Conservation (phyloP, 2,888 invertebrate genomes). For the Amblyjoppa fuscipennis region DNA sequence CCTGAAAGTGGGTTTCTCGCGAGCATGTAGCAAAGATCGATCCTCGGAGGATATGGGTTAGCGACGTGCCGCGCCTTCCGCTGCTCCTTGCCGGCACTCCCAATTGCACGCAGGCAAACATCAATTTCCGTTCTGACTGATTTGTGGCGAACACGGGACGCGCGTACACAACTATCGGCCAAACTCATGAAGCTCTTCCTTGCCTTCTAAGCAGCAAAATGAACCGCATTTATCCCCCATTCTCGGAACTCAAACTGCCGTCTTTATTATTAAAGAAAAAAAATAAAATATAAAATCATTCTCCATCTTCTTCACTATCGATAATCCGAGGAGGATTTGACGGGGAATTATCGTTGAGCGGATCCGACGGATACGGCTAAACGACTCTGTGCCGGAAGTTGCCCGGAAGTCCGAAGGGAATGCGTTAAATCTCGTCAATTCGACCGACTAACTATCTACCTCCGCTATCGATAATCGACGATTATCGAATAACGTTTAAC, state of each 20-base stretch:
- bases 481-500: slow-evolving; percentile 58
- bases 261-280: not conserved
- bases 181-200: not conserved
- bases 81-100: slow-evolving; percentile 55
- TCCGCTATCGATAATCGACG: slow-evolving; percentile 45
- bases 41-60: slow-evolving; percentile 59
- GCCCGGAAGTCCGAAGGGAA: slow-evolving; percentile 24
- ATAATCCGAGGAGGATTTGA: slow-evolving; percentile 23
- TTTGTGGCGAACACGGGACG: slow-evolving; percentile 48
- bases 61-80: slow-evolving; percentile 54
- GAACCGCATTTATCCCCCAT: not conserved
- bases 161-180: not conserved
- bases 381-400: slow-evolving; percentile 47
- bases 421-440: slow-evolving; percentile 56
- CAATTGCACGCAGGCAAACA: slow-evolving; percentile 67
- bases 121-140: slow-evolving; percentile 64
- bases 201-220: not conserved
- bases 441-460: slow-evolving; percentile 23
- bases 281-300: not conserved
- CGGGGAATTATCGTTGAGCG: slow-evolving; percentile 39
- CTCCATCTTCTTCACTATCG: slow-evolving; percentile 28
- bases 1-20: slow-evolving; percentile 49
- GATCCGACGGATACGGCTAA: slow-evolving; percentile 22
- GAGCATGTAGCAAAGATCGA: slow-evolving; percentile 53
- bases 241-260: not conserved